These are phyloP conservation scores for Drosophila mojavensis DNA, from an alignment of 1,140 invertebrate species.

Conservation along the genomic window DNA sequence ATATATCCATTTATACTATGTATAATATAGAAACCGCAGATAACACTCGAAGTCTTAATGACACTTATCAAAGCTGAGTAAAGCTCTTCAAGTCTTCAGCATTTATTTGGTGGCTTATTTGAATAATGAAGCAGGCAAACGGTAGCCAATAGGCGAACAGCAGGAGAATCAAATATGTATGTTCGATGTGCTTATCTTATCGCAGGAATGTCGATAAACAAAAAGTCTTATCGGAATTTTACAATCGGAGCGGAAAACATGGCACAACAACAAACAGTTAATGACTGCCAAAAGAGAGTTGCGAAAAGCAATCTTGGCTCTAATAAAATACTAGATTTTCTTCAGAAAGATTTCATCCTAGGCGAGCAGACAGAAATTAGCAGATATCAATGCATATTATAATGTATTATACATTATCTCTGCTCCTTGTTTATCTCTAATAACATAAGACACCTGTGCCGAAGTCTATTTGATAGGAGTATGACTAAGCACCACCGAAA, in stretches of 20 bases:
- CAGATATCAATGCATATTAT: not conserved
- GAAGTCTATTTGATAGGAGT: conserved; percentile 26
- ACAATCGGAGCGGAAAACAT: conserved; percentile 37
- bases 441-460: conserved; percentile 26
- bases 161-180: conserved; percentile 49
- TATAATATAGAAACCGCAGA: not conserved
- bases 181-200: conserved; percentile 60
- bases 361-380: not conserved
- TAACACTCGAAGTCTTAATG: not conserved
- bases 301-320: not conserved
- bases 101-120: conserved; percentile 31
- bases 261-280: conserved; percentile 58
- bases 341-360: too few species aligned
- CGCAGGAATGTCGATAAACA: conserved; percentile 65
- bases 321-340: too few species aligned
- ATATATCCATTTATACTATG: too few species aligned
- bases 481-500: conserved; percentile 13
- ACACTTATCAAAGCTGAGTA: not conserved
- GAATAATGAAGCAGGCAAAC: conserved; percentile 41
- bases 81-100: not conserved
- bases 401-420: conserved; percentile 2
- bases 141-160: conserved; percentile 44
- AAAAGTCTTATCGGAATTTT: conserved; percentile 58
- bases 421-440: conserved; percentile 34
- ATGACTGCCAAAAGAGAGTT: conserved; percentile 40